Evolutionary conservation across 2,797 vertebrate genomes (phyloP).

Genomic region (Takifugu rubripes): DNA sequence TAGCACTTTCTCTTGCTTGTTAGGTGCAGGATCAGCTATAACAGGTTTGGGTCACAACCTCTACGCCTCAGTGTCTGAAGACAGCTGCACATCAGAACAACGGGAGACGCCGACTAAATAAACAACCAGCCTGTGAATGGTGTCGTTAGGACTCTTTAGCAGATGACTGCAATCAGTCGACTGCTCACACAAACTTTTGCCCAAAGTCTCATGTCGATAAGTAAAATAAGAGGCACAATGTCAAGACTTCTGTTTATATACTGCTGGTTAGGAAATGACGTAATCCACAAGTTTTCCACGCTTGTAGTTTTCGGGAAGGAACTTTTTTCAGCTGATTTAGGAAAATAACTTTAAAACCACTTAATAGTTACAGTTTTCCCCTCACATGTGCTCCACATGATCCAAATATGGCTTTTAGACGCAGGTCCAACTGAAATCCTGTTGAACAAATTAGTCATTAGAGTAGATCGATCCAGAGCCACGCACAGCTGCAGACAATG

Average conservation of each 20-base stretch:
- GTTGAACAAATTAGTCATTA: neutral
- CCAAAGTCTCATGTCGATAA: neutral
- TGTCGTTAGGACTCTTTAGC: constrained; percentile 1
- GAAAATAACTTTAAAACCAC: constrained; percentile 32
- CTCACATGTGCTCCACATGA: constrained; percentile 8
- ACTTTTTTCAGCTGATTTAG: neutral
- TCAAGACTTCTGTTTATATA: neutral
- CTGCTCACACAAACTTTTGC: constrained; percentile 3
- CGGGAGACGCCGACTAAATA: constrained; percentile 5
- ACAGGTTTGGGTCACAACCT: constrained; percentile 4
- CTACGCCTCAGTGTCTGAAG: neutral
- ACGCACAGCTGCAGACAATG: neutral
- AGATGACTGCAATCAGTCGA: neutral
- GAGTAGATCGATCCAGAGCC: constrained; percentile 7
- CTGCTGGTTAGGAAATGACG: neutral
- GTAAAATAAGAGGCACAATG: neutral
- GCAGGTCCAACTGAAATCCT: constrained; percentile 1
- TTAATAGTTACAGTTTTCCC: constrained; percentile 15
- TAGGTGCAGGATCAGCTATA: constrained; percentile 27
- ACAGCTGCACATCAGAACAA: neutral
- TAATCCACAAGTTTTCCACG: constrained; percentile 28
- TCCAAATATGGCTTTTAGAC: constrained; percentile 25
- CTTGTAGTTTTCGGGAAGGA: constrained; percentile 24
- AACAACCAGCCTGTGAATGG: constrained; percentile 6
- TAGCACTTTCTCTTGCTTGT: constrained; percentile 26